phyloP scores from a whole-genome alignment of 2,113 vertebrate species.

The Oryzias celebensis region DNA sequence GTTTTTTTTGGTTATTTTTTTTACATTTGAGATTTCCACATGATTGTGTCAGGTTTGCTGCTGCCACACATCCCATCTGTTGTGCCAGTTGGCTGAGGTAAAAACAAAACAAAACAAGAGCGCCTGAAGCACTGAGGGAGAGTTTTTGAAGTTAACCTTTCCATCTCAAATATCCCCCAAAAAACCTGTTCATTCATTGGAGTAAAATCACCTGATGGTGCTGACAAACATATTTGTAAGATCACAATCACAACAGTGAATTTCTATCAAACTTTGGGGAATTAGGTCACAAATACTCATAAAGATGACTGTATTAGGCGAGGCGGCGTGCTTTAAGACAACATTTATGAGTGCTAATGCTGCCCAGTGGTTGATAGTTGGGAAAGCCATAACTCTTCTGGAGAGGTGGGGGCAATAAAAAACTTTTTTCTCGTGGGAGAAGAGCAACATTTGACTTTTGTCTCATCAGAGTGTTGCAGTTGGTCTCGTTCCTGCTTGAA shows the following conservation, averaged over 20 bases:
- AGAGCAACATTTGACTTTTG: conserved; percentile 16
- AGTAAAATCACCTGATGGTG: conserved; percentile 13
- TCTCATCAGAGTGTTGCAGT: no score
- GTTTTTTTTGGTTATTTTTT: not conserved
- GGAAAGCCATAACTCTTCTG: conserved; percentile 32
- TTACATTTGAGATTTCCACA: not conserved
- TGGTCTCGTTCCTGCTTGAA: no score
- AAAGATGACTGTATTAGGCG: conserved; percentile 13
- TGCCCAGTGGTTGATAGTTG: conserved; percentile 28
- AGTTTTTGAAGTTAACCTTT: conserved; percentile 38
- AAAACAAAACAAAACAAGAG: conserved; percentile 13
- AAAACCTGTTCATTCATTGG: not conserved
- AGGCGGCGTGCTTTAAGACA: conserved; percentile 33
- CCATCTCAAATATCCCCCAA: conserved; percentile 31
- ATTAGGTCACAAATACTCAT: conserved; percentile 1
- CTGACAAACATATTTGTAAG: conserved; percentile 31
- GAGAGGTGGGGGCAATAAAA: conserved; percentile 19
- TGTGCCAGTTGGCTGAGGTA: conserved; percentile 2
- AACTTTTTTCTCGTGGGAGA: conserved; percentile 29
- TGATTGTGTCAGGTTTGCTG: conserved; percentile 3
- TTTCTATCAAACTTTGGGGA: conserved; percentile 11
- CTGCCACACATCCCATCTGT: conserved; percentile 8
- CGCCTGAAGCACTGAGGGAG: not conserved
- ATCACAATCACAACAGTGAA: conserved; percentile 8
- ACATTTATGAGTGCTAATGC: conserved; percentile 50